Evolutionary conservation across 2,113 vertebrate genomes (phyloP).

Genomic region (Alectura lathami): DNA sequence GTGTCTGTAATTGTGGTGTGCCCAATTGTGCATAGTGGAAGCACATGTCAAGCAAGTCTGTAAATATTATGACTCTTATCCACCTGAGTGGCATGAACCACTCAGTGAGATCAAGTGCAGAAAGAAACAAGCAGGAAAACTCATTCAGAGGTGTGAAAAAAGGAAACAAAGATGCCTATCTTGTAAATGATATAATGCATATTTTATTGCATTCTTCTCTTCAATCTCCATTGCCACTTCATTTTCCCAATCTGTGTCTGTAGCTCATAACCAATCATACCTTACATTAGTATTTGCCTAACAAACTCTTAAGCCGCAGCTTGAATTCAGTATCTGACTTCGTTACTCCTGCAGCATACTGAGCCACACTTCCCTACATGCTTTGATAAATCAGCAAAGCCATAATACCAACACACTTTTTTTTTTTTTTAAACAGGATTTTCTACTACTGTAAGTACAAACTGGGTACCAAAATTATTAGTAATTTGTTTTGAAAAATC

Average conservation of each 20-base stretch:
- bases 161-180: neutral
- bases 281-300: neutral
- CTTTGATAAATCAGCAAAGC: neutral
- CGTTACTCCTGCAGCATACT: neutral
- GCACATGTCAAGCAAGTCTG: neutral
- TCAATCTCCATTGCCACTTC: neutral
- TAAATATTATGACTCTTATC: neutral
- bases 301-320: neutral
- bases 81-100: neutral
- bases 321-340: neutral
- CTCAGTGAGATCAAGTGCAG: neutral
- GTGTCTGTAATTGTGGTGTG: neutral
- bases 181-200: neutral
- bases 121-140: neutral
- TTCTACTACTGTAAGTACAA: neutral
- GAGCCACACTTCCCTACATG: neutral
- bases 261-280: neutral
- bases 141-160: neutral
- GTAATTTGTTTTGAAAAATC: neutral
- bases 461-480: neutral
- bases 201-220: neutral
- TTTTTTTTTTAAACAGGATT: no score
- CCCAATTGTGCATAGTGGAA: neutral
- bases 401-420: neutral
- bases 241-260: neutral